Conservation (phyloP, 2,888 invertebrate species). For the Chalcis sispes region DNA sequence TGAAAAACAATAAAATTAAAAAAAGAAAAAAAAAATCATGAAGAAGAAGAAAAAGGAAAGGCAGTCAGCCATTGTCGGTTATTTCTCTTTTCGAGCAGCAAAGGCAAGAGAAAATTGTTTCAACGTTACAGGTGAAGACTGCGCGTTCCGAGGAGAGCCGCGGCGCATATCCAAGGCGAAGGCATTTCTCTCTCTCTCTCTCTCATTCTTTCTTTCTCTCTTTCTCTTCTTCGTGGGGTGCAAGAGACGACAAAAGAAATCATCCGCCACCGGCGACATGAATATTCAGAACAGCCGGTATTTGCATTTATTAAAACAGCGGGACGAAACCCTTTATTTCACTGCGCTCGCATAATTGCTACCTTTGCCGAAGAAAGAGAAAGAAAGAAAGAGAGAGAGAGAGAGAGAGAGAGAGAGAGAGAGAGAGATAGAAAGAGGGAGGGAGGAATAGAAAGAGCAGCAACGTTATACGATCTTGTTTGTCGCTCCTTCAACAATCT, state of each 20-base stretch:
- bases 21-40: too few relatives aligned
- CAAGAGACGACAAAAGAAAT: slow-evolving; percentile 69
- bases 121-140: slow-evolving; percentile 22
- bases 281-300: slow-evolving; percentile 68
- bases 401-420: too few relatives aligned
- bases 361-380: slow-evolving; percentile 56
- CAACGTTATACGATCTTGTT: slow-evolving; percentile 50
- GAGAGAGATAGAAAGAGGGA: too few relatives aligned
- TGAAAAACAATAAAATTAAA: too few relatives aligned
- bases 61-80: slow-evolving; percentile 6
- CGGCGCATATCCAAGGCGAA: not conserved
- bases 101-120: slow-evolving; percentile 30
- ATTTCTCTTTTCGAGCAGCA: not conserved
- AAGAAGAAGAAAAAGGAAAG: not conserved
- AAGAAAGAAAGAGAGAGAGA: not conserved
- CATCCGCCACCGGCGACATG: slow-evolving; percentile 65
- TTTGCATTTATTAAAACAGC: slow-evolving; percentile 73
- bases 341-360: slow-evolving; percentile 66
- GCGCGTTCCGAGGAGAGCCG: slow-evolving; percentile 7
- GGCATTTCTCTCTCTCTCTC: not conserved
- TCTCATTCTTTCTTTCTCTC: not conserved
- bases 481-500: slow-evolving; percentile 51
- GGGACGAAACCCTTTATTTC: slow-evolving; percentile 67
- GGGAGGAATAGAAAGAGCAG: too few relatives aligned
- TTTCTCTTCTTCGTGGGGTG: not conserved